Base-by-base conservation (phyloP, 2,888 invertebrate genomes). In the Nomada fucata region DNA sequence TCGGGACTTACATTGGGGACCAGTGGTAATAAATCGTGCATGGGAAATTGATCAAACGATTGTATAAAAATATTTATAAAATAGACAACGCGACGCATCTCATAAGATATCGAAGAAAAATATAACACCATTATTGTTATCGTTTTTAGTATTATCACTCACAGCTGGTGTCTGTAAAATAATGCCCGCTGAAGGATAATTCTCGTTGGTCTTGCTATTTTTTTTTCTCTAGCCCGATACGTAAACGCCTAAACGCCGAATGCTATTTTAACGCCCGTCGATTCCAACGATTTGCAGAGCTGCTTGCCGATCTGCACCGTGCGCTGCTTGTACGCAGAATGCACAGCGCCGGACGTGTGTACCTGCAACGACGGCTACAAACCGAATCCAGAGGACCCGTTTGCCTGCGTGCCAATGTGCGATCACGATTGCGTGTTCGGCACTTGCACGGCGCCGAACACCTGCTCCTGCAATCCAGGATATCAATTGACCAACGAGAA, bases 401-500 rank as follows among this genome's bases (percentile, higher is more conserved):
- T 57, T 52, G 13, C 0, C 13, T 97, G 97, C 89, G 95, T 94
- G 85, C 91, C 94, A 67, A 95, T 96, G 72, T 94, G 95, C 89
- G 77, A 92, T 88, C 94, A 95, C 1, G 94, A 95, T 73, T 96
- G 96, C 86, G 93, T 95, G 7, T 55, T 57, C 42, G 94, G 94
- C 84, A 94, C 94, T 47, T 95, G 95, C 85, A 92, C 93, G 4
- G 94, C 93, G 2, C 94, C 95, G 2, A 95, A 96, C 85, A 92
- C 90, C 0, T 96, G 96, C 87, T 90, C 94, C n/a, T 96, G 96
- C 90, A 93, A 93, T 59, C 65, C 92, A 81, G 95, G 95, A 11
- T 95, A n/a, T 11, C 1, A 0, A 85, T 90, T 0, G 92, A 93
- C 9, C 9, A 23, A 0, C 9, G 0, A 91, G 92, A 47, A 7